Conservation (phyloP, 1,140 invertebrate genomes). For the Drosophila chauvacae region DNA sequence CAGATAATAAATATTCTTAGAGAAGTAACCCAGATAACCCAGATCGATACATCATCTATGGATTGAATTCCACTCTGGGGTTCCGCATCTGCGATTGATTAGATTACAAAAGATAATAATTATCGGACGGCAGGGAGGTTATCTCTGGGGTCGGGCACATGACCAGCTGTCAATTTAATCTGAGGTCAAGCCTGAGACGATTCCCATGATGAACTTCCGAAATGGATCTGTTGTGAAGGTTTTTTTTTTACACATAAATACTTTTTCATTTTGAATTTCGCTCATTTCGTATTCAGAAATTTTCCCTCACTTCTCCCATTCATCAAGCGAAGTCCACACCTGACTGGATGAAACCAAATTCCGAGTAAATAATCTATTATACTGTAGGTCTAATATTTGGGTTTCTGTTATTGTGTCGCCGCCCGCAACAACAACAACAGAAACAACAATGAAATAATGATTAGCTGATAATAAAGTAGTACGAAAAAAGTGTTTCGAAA, state of each 20-base stretch:
- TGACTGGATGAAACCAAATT: conserved; percentile 68
- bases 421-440: conserved; percentile 17
- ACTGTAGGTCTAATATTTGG: conserved; percentile 20
- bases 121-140: conserved; percentile 26
- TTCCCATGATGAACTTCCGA: conserved; percentile 28
- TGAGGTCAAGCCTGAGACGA: conserved; percentile 10
- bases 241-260: not conserved
- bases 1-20: conserved; percentile 18
- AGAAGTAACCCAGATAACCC: conserved; percentile 18
- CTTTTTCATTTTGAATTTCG: conserved; percentile 12
- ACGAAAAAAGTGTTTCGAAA: conserved; percentile 19
- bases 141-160: conserved; percentile 35
- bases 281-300: conserved; percentile 25
- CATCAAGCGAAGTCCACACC: conserved; percentile 48
- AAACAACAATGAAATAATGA: conserved; percentile 32
- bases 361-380: conserved; percentile 32
- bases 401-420: conserved; percentile 19
- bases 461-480: conserved; percentile 52
- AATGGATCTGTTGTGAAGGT: conserved; percentile 18
- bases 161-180: conserved; percentile 34
- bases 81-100: conserved; percentile 21
- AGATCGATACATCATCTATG: conserved; percentile 49
- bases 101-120: conserved; percentile 24
- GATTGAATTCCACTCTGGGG: conserved; percentile 9
- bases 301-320: conserved; percentile 7